phyloP scores from a whole-genome alignment of 1,140 invertebrate species.

The Hyles euphorbiae region DNA sequence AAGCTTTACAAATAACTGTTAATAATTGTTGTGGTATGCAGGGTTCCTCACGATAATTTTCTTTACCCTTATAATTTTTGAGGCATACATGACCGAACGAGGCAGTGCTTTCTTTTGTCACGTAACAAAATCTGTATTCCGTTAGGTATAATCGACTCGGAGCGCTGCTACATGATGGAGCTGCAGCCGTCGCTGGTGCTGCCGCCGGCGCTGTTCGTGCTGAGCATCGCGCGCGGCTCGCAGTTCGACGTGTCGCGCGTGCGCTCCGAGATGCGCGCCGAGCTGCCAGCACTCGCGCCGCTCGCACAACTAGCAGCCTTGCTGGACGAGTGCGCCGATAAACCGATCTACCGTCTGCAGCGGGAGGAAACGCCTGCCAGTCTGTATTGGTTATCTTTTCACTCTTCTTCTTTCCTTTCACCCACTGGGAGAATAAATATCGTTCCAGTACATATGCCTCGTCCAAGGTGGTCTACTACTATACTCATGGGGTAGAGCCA shows the following conservation, averaged over 20 bases:
- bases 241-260: slow-evolving; percentile 90
- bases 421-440: no score
- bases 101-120: no score
- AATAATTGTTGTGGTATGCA: no score
- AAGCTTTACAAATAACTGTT: no score
- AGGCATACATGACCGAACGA: no score
- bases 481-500: no score
- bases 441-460: no score
- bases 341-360: slow-evolving; percentile 85
- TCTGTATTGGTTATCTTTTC: slow-evolving; percentile 17
- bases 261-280: slow-evolving; percentile 85
- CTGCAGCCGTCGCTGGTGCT: slow-evolving; percentile 86
- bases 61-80: no score
- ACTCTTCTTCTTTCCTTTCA: neutral
- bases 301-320: slow-evolving; percentile 78
- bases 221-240: slow-evolving; percentile 84
- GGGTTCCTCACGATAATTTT: no score
- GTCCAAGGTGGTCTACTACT: no score
- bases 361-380: slow-evolving; percentile 39
- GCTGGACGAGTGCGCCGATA: slow-evolving; percentile 80
- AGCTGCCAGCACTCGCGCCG: slow-evolving; percentile 77
- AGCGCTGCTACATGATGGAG: slow-evolving; percentile 93
- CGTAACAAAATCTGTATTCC: neutral
- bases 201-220: slow-evolving; percentile 85
- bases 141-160: slow-evolving; percentile 85